Percentiles rank a stretch among this genome's conserved stretches.
Conservation (phyloP, 1,140 invertebrate genomes). For the Trichogramma pretiosum region DNA sequence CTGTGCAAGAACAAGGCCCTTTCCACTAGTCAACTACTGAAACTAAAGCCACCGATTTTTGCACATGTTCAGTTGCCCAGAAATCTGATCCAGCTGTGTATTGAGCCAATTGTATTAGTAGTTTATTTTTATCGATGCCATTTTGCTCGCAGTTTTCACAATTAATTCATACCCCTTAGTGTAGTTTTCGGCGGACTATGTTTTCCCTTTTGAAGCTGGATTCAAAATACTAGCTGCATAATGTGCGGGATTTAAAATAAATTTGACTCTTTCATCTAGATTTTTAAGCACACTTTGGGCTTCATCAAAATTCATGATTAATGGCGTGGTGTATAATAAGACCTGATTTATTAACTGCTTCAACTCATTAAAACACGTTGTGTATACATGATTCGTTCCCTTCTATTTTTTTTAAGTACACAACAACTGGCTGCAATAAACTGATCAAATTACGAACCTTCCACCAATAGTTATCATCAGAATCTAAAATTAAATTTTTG, state of each 20-base stretch:
- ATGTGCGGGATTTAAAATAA: slow-evolving; percentile 11
- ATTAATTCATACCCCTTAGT: slow-evolving; percentile 9
- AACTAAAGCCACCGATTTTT: slow-evolving; percentile 9
- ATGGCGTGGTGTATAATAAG: background rate
- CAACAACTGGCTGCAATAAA: slow-evolving; percentile 15
- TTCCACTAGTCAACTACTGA: slow-evolving; percentile 16
- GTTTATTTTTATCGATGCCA: slow-evolving; percentile 4
- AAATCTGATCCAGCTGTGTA: slow-evolving; percentile 4
- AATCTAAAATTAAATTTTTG: slow-evolving; percentile 14
- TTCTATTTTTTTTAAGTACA: slow-evolving; percentile 14
- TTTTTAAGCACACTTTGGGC: background rate
- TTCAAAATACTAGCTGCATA: slow-evolving; percentile 18
- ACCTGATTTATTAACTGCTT: slow-evolving; percentile 5
- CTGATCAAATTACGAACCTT: slow-evolving; percentile 3
- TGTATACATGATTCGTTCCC: slow-evolving; percentile 10
- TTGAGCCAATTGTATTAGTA: slow-evolving; percentile 28
- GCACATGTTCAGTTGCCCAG: slow-evolving; percentile 11
- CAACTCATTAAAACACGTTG: slow-evolving; percentile 14
- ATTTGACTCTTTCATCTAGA: slow-evolving; percentile 7
- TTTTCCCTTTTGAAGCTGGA: slow-evolving; percentile 14
- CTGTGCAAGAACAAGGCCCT: slow-evolving; percentile 13
- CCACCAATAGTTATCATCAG: slow-evolving; percentile 15
- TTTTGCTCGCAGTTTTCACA: slow-evolving; percentile 11
- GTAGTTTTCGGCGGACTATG: slow-evolving; percentile 2
- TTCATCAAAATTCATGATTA: background rate